phyloP scores from a whole-genome alignment of 2,888 invertebrate genomes.

The Chrysolina haemoptera region DNA sequence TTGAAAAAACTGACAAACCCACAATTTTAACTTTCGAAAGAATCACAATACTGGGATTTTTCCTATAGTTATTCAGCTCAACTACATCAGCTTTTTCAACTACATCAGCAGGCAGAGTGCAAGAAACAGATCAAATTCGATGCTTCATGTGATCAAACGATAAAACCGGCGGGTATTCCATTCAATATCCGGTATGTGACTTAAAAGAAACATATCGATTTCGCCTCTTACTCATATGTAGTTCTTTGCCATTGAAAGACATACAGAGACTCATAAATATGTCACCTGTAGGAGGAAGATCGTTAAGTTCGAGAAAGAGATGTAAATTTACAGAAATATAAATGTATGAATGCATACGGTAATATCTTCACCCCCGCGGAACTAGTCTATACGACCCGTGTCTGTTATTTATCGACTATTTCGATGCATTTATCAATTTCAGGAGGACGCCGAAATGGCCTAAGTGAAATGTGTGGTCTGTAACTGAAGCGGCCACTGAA shows the following conservation, averaged over 20 bases:
- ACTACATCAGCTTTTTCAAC: no score
- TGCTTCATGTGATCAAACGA: neutral
- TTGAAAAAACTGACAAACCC: no score
- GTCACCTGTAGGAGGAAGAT: neutral
- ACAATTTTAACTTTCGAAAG: no score
- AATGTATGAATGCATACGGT: neutral
- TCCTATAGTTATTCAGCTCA: no score
- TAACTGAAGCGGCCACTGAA: conserved; percentile 19
- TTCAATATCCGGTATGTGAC: neutral
- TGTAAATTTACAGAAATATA: conserved; percentile 1
- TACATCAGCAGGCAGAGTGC: no score
- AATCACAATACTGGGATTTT: no score
- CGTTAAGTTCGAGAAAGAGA: neutral
- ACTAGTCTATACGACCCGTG: neutral
- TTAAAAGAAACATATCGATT: neutral
- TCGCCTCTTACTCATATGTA: neutral
- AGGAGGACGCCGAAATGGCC: conserved; percentile 3
- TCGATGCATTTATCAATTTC: conserved; percentile 14
- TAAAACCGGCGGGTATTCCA: neutral
- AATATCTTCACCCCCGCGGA: neutral
- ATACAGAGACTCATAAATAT: neutral
- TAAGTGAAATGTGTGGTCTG: conserved; percentile 8
- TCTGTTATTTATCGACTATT: conserved; percentile 11
- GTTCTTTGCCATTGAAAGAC: neutral
- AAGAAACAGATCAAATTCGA: neutral